Percentiles rank a stretch among this genome's conserved stretches.
These are phyloP conservation scores for Drosophila algonquin DNA, from an alignment of 2,888 invertebrate genomes.

Conservation along the genomic window DNA sequence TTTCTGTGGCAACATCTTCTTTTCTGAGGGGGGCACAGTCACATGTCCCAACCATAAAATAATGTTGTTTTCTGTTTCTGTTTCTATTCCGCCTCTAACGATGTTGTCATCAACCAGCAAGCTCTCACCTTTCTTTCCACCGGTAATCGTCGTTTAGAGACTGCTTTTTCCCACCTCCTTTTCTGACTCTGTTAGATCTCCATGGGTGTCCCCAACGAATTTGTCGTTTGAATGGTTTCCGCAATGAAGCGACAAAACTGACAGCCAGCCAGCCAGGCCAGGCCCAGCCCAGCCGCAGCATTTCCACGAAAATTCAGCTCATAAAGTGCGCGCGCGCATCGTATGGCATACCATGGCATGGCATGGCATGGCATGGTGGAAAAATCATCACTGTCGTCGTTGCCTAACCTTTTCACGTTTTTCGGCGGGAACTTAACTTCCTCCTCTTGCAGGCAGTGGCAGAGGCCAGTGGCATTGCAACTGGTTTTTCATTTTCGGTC, in stretches of 20 bases:
- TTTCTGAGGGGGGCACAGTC: conserved; percentile 13
- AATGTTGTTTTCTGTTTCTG: conserved; percentile 51
- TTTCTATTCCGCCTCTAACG: conserved; percentile 57
- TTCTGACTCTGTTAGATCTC: conserved; percentile 1
- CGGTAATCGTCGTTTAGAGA: conserved; percentile 69
- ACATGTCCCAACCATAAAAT: conserved; percentile 71
- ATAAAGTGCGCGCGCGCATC: conserved; percentile 25
- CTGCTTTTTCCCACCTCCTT: conserved; percentile 17
- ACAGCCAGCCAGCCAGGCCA: conserved; percentile 3
- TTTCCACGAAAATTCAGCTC: conserved; percentile 38
- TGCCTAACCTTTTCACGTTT: conserved; percentile 53
- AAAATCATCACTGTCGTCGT: conserved; percentile 38
- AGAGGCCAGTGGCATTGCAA: conserved; percentile 46
- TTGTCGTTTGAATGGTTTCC: conserved; percentile 56
- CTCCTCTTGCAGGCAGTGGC: conserved; percentile 5
- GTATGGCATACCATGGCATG: too few species aligned
- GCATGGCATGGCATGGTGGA: neutral
- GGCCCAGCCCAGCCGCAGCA: conserved; percentile 3
- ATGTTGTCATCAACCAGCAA: conserved; percentile 52
- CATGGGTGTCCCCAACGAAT: conserved; percentile 67
- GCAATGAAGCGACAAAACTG: conserved; percentile 45
- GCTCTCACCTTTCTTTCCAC: conserved; percentile 24
- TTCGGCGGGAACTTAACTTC: conserved; percentile 32
- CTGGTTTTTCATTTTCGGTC: conserved; percentile 61
- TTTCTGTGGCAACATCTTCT: conserved; percentile 33